A percentile compares a stretch with the other conserved stretches of the same genome.
phyloP scores from a whole-genome alignment of 2,888 invertebrate genomes.

The Oligia fasciuncula region DNA sequence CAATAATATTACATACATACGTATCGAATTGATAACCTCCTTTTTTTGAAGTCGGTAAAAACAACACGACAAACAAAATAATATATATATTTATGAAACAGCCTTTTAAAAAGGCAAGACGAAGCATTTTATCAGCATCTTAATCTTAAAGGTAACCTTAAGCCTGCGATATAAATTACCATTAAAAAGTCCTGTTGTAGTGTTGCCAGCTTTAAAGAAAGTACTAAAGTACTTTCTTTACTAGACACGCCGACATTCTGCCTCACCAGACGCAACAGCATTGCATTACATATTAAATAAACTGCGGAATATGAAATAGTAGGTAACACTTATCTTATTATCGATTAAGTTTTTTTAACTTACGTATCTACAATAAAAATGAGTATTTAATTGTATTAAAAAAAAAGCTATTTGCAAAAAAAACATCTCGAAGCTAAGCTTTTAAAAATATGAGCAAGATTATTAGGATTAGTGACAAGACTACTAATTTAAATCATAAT shows the following conservation, averaged over 20 bases:
- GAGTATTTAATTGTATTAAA: not conserved
- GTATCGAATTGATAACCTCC: too few relatives aligned
- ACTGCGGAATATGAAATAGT: not conserved
- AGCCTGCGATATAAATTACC: constrained; percentile 35
- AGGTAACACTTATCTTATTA: not conserved
- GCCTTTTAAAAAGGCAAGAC: constrained; percentile 2
- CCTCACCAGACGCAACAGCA: constrained; percentile 25
- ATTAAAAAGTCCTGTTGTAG: constrained; percentile 27
- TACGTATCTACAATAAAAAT: not conserved
- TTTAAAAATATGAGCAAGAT: not conserved
- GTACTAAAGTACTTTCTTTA: constrained; percentile 51
- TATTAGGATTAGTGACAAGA: not conserved
- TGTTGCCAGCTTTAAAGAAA: constrained; percentile 40
- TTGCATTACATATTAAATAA: constrained; percentile 3
- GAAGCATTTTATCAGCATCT: constrained; percentile 40
- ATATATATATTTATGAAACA: constrained; percentile 1
- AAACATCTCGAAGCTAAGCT: too few relatives aligned
- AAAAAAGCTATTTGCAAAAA: not conserved
- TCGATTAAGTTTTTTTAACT: constrained; percentile 6
- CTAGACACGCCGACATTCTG: constrained; percentile 41
- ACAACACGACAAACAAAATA: not conserved
- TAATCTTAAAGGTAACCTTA: constrained; percentile 44
- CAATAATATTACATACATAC: too few relatives aligned
- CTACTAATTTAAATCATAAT: not conserved
- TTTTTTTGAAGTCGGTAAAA: too few relatives aligned